phyloP scores from a whole-genome alignment of 1,140 invertebrate species.

The Macrosteles quadrilineatus region DNA sequence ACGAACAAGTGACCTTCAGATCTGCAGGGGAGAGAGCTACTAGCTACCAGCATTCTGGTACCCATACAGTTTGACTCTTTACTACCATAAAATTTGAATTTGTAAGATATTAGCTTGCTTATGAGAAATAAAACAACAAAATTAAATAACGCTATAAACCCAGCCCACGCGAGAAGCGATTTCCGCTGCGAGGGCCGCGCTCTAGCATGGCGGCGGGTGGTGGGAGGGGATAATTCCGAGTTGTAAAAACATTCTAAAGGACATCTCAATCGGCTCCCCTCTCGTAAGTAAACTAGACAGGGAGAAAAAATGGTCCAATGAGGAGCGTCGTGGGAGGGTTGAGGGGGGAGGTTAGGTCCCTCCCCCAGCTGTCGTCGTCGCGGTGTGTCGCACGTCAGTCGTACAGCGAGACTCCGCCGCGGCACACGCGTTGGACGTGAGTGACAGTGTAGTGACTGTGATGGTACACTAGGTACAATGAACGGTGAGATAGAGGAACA shows the following conservation, averaged over 20 bases:
- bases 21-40: no score
- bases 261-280: conserved; percentile 30
- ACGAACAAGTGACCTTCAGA: no score
- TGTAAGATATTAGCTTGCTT: no score
- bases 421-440: conserved; percentile 1
- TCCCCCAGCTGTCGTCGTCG: not conserved
- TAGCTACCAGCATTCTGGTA: no score
- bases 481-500: conserved; percentile 22
- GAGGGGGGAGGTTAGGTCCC: not conserved
- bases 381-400: not conserved
- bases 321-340: not conserved
- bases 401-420: not conserved
- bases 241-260: conserved; percentile 30
- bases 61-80: no score
- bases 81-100: no score
- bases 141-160: no score
- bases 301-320: conserved; percentile 11
- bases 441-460: not conserved
- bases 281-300: conserved; percentile 12
- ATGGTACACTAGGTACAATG: not conserved
- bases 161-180: conserved; percentile 5
- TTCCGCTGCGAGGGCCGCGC: conserved; percentile 1
- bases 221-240: conserved; percentile 25
- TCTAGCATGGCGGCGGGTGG: not conserved
- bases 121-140: no score